These are phyloP conservation scores for Drosophila willistoni DNA, from an alignment of 1,140 invertebrate species.

Conservation along the genomic window DNA sequence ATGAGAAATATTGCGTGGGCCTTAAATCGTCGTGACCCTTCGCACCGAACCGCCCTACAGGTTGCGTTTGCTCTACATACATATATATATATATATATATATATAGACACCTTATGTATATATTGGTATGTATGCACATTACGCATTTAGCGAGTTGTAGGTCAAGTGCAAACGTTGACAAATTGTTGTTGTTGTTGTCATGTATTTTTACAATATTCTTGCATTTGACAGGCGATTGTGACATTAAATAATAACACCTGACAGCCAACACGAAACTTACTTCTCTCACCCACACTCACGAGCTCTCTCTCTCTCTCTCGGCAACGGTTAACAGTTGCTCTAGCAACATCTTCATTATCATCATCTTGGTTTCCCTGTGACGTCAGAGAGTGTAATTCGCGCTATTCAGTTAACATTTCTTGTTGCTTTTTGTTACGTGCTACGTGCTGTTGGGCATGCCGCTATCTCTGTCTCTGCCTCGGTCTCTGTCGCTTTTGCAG, in stretches of 20 bases:
- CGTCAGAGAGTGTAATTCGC: conserved; percentile 13
- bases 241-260: conserved; percentile 67
- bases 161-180: conserved; percentile 73
- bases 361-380: neutral
- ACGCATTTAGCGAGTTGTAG: conserved; percentile 41
- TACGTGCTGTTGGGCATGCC: conserved; percentile 35
- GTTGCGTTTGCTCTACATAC: neutral
- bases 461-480: conserved; percentile 21
- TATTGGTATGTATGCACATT: neutral
- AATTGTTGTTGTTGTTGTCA: conserved; percentile 63
- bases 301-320: neutral
- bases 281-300: neutral
- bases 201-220: conserved; percentile 56
- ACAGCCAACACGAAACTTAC: conserved; percentile 36
- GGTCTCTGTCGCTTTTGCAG: conserved; percentile 23
- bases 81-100: neutral
- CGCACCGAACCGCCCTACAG: neutral
- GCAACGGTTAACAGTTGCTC: neutral
- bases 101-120: neutral
- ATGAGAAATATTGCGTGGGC: conserved; percentile 6
- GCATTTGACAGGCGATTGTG: conserved; percentile 70
- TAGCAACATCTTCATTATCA: conserved; percentile 11
- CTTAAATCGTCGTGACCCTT: neutral
- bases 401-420: conserved; percentile 15
- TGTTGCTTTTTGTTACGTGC: conserved; percentile 24